Evolutionary conservation across 1,140 invertebrate genomes (phyloP).

Genomic region (Drosophila mauritiana): DNA sequence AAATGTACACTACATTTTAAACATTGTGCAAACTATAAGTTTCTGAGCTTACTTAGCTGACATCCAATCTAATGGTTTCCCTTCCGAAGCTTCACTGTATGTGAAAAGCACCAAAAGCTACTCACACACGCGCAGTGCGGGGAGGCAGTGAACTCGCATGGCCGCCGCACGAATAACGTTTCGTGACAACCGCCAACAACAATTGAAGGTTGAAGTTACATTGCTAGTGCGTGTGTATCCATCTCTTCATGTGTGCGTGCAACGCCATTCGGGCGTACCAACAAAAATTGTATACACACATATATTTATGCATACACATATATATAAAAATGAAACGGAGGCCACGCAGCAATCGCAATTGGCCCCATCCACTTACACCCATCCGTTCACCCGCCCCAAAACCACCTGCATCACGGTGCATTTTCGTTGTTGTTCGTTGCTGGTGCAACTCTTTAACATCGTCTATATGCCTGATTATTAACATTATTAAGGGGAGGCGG

Average conservation of each 20-base stretch:
- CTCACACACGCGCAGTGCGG: constrained; percentile 33
- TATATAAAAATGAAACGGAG: constrained; percentile 60
- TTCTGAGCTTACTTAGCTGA: no score
- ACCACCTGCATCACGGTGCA: constrained; percentile 7
- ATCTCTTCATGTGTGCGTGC: constrained; percentile 67
- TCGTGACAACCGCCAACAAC: constrained; percentile 74
- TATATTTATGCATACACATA: neutral
- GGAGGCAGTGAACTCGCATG: constrained; percentile 81
- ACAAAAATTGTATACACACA: constrained; percentile 45
- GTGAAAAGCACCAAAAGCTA: constrained; percentile 72
- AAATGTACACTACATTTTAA: no score
- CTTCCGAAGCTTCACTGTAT: constrained; percentile 32
- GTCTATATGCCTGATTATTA: constrained; percentile 46
- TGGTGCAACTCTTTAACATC: constrained; percentile 19
- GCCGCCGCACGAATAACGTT: constrained; percentile 81
- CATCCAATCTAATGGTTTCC: no score
- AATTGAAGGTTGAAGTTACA: constrained; percentile 83
- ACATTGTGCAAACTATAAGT: no score
- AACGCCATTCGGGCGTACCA: constrained; percentile 80
- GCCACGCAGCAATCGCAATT: constrained; percentile 73
- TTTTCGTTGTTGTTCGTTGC: constrained; percentile 5
- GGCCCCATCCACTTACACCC: constrained; percentile 45
- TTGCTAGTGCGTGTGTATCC: constrained; percentile 48
- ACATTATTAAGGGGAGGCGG: constrained; percentile 42
- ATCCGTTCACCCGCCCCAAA: constrained; percentile 34